phyloP scores from a whole-genome alignment of 2,888 invertebrate genomes.

The Chloromyia formosa region DNA sequence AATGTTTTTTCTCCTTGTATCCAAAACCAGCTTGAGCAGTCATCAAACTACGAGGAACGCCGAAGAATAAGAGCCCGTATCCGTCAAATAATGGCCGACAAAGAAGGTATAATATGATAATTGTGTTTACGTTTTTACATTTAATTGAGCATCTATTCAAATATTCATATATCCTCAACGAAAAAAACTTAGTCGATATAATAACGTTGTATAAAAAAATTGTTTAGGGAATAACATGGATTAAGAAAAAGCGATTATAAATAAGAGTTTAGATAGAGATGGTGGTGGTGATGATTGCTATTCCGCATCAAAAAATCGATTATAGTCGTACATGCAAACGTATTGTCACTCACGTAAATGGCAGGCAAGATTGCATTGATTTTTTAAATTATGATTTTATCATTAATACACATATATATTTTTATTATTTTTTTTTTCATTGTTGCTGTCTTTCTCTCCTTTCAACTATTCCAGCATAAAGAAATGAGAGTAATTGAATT shows the following conservation, averaged over 20 bases:
- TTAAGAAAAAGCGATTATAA: conserved; percentile 40
- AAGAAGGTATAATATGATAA: conserved; percentile 76
- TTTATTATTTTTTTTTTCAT: conserved; percentile 12
- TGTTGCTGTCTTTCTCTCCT: conserved; percentile 32
- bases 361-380: conserved; percentile 48
- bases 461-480: conserved; percentile 37
- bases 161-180: background rate
- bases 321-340: conserved; percentile 23
- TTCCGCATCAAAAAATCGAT: conserved; percentile 43
- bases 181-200: background rate
- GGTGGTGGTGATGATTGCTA: conserved; percentile 49
- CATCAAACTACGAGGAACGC: conserved; percentile 87
- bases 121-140: background rate
- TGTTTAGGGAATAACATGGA: conserved; percentile 46
- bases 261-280: conserved; percentile 37
- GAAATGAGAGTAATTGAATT: conserved; percentile 24
- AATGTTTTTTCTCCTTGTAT: conserved; percentile 19
- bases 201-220: conserved; percentile 20
- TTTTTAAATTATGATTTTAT: conserved; percentile 35
- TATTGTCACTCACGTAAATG: conserved; percentile 44
- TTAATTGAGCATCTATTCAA: background rate
- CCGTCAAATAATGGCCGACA: conserved; percentile 85
- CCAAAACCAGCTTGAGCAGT: conserved; percentile 76
- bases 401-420: background rate
- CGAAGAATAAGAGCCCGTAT: conserved; percentile 82